Base-by-base conservation (phyloP, 2,113 vertebrate genomes). In the Rhabdomys dilectus region DNA sequence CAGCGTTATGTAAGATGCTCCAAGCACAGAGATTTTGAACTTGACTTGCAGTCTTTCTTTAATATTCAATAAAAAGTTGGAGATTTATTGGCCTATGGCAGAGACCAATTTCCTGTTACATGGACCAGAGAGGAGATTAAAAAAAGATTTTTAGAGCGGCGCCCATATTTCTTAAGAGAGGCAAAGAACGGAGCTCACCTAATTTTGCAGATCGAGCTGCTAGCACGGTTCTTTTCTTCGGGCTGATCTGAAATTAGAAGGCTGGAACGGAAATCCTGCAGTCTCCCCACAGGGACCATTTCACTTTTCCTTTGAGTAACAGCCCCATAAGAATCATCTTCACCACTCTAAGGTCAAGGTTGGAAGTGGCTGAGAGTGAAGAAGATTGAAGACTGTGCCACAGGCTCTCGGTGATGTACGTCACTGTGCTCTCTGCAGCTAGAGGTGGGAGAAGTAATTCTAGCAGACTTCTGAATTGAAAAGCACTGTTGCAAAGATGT, bases 241-340 rank as follows among this genome's bases (percentile, higher is more conserved):
- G 97, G 90, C 93, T 56, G 77, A 94, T 95, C 95, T 97, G 92
- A 98, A 97, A 98, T 96, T 88, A 89, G 91, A 97, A 91, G 9
- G 5, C n/a, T 72, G 56, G 42, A 77, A 95, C 94, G 51, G 75
- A 97, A 97, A 82, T 87, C 94, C 92, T 89, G 51, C 91, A 90
- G n/a, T 94, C n/a, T 51, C 22, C 48, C 95, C 97, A 92, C 87
- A 56, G 93, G 72, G 68, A 92, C 88, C 45, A 34, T 96, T 97
- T 96, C 89, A 29, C 88, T 95, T 97, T 97, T 81, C 97, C 60
- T 95, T 86, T 91, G 88, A 98, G 94, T 80, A 97, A 95, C n/a
- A 93, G 82, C 90, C 70, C 77, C 95, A 51, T 95, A 96, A 97
- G 97, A 95, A 97, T 93, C 66, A 2, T 94, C 87, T 97, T 91